phyloP scores from a whole-genome alignment of 2,888 invertebrate species.

The Melitaea athalia region DNA sequence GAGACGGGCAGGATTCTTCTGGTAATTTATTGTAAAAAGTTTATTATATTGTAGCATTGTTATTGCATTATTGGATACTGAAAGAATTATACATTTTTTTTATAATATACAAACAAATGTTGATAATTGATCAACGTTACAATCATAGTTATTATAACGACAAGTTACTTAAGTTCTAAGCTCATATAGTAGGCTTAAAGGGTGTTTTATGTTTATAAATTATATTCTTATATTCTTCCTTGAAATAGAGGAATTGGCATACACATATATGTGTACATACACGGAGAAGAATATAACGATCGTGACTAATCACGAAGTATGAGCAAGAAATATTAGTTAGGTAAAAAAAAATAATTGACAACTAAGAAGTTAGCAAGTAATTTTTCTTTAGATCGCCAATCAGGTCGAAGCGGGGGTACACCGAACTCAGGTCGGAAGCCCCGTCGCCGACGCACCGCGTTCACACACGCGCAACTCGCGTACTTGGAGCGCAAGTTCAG shows the following conservation, averaged over 20 bases:
- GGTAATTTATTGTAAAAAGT: conserved; percentile 48
- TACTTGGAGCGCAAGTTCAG: conserved; percentile 96
- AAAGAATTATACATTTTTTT: neutral
- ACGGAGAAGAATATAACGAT: too few relatives aligned
- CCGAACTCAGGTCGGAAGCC: conserved; percentile 87
- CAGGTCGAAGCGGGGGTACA: conserved; percentile 47
- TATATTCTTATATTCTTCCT: too few relatives aligned
- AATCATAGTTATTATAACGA: too few relatives aligned
- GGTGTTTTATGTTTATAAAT: too few relatives aligned
- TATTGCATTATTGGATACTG: too few relatives aligned
- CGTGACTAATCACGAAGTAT: too few relatives aligned
- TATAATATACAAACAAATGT: neutral
- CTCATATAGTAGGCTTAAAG: too few relatives aligned
- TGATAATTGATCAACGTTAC: neutral
- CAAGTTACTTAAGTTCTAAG: too few relatives aligned
- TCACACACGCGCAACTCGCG: conserved; percentile 96
- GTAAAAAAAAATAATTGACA: neutral
- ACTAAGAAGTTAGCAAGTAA: neutral
- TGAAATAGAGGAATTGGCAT: too few relatives aligned
- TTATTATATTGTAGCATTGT: too few relatives aligned
- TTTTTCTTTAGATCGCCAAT: conserved; percentile 54
- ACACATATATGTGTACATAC: too few relatives aligned
- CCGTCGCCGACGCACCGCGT: conserved; percentile 92
- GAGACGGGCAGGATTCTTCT: conserved; percentile 64
- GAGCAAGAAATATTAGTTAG: too few relatives aligned